A percentile compares a stretch with the other conserved stretches of the same genome.
These are phyloP conservation scores for Lissocephala sabroskyi DNA, from an alignment of 2,888 invertebrate species.

Conservation along the genomic window DNA sequence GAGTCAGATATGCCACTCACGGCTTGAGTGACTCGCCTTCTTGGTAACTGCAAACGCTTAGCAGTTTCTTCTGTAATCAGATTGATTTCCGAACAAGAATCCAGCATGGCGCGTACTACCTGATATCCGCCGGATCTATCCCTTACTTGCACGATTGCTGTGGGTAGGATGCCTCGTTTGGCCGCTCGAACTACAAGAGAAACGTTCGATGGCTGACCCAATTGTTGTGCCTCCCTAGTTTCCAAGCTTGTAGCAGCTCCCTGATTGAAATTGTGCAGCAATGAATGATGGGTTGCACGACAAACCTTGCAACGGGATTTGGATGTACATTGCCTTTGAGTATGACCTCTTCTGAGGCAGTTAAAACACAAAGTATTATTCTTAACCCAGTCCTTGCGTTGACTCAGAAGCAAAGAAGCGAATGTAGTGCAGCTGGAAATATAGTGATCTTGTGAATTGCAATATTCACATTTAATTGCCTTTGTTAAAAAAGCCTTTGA, in stretches of 20 bases:
- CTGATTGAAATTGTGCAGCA: not conserved
- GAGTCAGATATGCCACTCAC: not conserved
- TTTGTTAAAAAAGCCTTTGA: not conserved
- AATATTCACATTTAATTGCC: not conserved
- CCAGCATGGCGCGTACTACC: not conserved
- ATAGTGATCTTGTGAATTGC: not conserved
- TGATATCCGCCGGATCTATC: not conserved
- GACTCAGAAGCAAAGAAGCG: not conserved
- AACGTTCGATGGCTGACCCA: not conserved
- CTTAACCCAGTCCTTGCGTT: not conserved
- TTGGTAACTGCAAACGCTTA: conserved; percentile 16
- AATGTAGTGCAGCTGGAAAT: not conserved
- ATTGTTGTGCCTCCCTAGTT: not conserved
- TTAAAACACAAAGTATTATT: not conserved
- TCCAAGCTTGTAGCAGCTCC: not conserved
- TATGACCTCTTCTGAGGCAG: not conserved
- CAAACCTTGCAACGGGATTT: conserved; percentile 4
- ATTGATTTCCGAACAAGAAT: conserved; percentile 7
- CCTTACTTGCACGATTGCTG: not conserved
- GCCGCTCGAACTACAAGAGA: not conserved
- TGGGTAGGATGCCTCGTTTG: not conserved
- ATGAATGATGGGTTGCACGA: not conserved
- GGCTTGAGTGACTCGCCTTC: conserved; percentile 11
- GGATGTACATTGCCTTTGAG: not conserved
- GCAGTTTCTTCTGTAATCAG: conserved; percentile 19